These are phyloP conservation scores for Zootoca vivipara DNA, from an alignment of 2,113 vertebrate genomes.

Conservation along the genomic window DNA sequence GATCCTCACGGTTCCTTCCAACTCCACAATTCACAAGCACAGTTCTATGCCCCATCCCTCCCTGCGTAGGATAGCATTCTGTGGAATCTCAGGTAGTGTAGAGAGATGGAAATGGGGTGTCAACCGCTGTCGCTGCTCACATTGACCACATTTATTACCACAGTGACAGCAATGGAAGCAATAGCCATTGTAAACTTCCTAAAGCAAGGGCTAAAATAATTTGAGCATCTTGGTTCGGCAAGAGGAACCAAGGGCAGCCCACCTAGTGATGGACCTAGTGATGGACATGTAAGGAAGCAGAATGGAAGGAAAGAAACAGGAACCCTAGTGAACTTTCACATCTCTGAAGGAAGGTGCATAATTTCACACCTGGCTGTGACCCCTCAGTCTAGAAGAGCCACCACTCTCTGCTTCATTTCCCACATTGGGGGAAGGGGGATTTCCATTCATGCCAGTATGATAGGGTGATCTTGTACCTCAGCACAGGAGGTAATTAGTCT, in stretches of 20 bases:
- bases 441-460: not conserved
- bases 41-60: too few relatives aligned
- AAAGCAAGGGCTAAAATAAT: not conserved
- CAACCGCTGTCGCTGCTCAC: not conserved
- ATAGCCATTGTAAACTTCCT: not conserved
- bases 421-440: not conserved
- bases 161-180: not conserved
- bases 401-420: not conserved
- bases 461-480: not conserved
- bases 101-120: not conserved
- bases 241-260: not conserved
- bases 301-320: not conserved
- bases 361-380: not conserved
- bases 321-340: not conserved
- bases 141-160: not conserved
- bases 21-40: too few relatives aligned
- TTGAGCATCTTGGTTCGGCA: not conserved
- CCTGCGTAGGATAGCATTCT: not conserved
- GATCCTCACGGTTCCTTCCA: too few relatives aligned
- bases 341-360: not conserved
- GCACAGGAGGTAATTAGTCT: conserved; percentile 23
- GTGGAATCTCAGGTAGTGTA: not conserved
- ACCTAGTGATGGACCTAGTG: not conserved
- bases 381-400: not conserved
- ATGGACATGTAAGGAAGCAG: not conserved